Evolutionary conservation across 2,797 vertebrate species (phyloP), one percentile per base, ranked within the genome.

Genomic region (Muscicapa comitata): DNA sequence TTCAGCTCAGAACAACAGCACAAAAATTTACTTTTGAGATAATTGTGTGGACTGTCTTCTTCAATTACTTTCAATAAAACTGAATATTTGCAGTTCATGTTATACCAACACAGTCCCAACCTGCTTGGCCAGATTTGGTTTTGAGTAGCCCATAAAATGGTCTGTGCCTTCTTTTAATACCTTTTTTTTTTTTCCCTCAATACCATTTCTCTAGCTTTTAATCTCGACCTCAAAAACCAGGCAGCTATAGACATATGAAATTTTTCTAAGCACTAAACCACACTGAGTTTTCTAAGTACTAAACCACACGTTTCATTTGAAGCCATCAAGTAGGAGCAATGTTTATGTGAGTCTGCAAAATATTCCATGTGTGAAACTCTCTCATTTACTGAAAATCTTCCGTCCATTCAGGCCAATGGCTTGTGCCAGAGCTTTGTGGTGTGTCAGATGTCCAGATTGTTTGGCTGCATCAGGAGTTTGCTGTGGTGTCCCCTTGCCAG

Each of bases 21-120:
- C 67, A 87, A 66, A 94, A 94, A 73, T 55, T 38, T 85, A 59
- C 24, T 79, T 6, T 79, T 6, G 15, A 88, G 90, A 95, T 95
- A 95, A 88, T 94, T 95, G 62, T 74, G 35, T 87, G 54, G 78
- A 93, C 75, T 96, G 96, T 90, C 96, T 31, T 94, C 71, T 94
- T 95, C 88, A 95, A 97, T 97, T 97, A 97, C 76, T 88, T 96
- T 95, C 96, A 94, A 94, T 97, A 97, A 97, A 98, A 95, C 66
- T 97, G 97, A 98, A 97, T 95, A 95, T 96, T 95, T 96, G 96
- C 96, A 97, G 96, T 89, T 93, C 70, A 21, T 65, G 51, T 96
- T 91, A 72, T 92, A 92, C 70, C 76, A 90, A 72, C 84, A 83
- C 35, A n/a, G 28, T 87, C 66, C n/a, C 42, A 94, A 86, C 18